A percentile compares a stretch with the other conserved stretches of the same genome.
phyloP scores from a whole-genome alignment of 2,113 vertebrate species.

The Apodemus speciosus region DNA sequence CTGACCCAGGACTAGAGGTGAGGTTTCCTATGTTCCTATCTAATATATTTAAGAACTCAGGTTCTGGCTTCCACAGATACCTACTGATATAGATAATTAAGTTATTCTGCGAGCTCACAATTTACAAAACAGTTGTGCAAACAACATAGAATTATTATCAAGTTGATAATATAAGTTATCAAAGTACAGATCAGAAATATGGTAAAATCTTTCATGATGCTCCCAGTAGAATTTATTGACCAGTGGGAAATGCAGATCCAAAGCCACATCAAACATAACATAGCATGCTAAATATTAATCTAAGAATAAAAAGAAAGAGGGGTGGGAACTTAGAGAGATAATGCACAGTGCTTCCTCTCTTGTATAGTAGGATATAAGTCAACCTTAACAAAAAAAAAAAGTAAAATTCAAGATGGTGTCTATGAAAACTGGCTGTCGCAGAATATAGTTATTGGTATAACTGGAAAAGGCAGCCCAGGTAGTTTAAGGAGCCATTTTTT shows the following conservation, averaged over 20 bases:
- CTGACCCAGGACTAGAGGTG: background rate
- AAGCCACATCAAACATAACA: constrained; percentile 11
- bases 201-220: constrained; percentile 4
- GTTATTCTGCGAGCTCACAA: background rate
- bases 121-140: background rate
- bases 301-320: constrained; percentile 35
- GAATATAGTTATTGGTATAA: constrained; percentile 54
- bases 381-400: constrained; percentile 40
- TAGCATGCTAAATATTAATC: background rate
- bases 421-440: background rate
- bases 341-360: background rate
- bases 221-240: background rate
- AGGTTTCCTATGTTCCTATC: background rate
- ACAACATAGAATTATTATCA: background rate
- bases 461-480: background rate
- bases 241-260: background rate
- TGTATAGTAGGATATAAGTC: background rate
- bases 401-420: constrained; percentile 8
- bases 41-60: background rate
- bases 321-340: background rate
- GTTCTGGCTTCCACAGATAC: background rate
- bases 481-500: background rate
- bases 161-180: background rate
- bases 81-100: background rate
- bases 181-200: background rate